These are phyloP conservation scores for Sesamia nonagrioides DNA, from an alignment of 1,140 invertebrate genomes.

Conservation along the genomic window DNA sequence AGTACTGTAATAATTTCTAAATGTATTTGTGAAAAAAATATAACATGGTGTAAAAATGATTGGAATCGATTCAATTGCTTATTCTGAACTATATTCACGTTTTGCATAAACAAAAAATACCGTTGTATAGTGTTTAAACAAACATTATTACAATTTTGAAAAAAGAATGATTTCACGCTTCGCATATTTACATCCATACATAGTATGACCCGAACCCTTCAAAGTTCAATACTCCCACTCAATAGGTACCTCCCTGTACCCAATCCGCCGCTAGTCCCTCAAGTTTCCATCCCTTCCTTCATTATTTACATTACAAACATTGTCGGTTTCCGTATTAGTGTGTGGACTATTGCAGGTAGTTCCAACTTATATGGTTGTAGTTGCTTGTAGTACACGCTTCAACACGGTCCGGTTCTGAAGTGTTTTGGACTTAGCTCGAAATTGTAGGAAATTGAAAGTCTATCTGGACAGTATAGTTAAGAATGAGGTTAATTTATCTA, in stretches of 20 bases:
- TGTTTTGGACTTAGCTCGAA: not conserved
- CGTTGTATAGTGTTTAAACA: no score
- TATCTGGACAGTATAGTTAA: not conserved
- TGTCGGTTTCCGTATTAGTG: not conserved
- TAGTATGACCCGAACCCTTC: not conserved
- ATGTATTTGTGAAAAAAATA: no score
- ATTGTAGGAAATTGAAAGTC: not conserved
- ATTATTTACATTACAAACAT: constrained; percentile 9
- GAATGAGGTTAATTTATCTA: not conserved
- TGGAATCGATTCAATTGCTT: no score
- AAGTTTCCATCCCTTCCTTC: not conserved
- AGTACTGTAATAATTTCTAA: no score
- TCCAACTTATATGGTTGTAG: not conserved
- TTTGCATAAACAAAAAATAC: no score
- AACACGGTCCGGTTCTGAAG: not conserved
- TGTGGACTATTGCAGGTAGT: not conserved
- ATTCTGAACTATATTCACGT: no score
- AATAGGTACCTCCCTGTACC: not conserved
- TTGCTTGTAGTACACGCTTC: not conserved
- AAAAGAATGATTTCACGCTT: no score
- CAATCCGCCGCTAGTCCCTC: not conserved
- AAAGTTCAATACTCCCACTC: not conserved
- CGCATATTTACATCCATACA: no score
- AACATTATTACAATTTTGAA: no score
- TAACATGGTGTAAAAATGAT: no score